Evolutionary conservation across 2,888 invertebrate genomes (phyloP).

Genomic region (Mechanitis mazaeus): DNA sequence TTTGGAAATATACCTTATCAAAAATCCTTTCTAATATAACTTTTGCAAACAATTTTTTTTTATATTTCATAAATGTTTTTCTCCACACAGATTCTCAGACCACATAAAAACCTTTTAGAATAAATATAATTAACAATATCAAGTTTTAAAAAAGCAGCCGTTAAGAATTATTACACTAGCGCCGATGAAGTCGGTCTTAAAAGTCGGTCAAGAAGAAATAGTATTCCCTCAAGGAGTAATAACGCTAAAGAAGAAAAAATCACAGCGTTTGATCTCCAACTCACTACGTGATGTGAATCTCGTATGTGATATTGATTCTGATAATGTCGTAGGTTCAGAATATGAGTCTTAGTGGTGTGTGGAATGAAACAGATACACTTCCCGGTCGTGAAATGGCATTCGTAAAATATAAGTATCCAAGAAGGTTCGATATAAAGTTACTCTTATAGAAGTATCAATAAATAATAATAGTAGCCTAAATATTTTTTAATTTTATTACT

Average conservation of each 20-base stretch:
- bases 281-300: slow-evolving; percentile 32
- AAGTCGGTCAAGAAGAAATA: slow-evolving; percentile 29
- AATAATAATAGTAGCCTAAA: too few relatives aligned
- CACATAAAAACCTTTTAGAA: neutral
- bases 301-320: slow-evolving; percentile 28
- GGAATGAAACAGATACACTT: too few relatives aligned
- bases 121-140: neutral
- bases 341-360: slow-evolving; percentile 12
- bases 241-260: slow-evolving; percentile 31
- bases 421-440: too few relatives aligned
- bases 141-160: slow-evolving; percentile 6
- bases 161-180: slow-evolving; percentile 16
- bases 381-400: too few relatives aligned
- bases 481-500: too few relatives aligned
- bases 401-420: too few relatives aligned
- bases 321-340: slow-evolving; percentile 26
- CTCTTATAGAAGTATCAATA: too few relatives aligned
- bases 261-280: slow-evolving; percentile 39
- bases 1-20: too few relatives aligned
- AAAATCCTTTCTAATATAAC: neutral
- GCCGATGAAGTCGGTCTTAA: slow-evolving; percentile 17
- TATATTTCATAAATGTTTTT: neutral
- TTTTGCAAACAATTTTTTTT: neutral
- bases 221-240: slow-evolving; percentile 31
- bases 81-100: neutral